These are phyloP conservation scores for Phrynocephalus forsythii DNA, from an alignment of 2,797 vertebrate genomes.

Conservation along the genomic window DNA sequence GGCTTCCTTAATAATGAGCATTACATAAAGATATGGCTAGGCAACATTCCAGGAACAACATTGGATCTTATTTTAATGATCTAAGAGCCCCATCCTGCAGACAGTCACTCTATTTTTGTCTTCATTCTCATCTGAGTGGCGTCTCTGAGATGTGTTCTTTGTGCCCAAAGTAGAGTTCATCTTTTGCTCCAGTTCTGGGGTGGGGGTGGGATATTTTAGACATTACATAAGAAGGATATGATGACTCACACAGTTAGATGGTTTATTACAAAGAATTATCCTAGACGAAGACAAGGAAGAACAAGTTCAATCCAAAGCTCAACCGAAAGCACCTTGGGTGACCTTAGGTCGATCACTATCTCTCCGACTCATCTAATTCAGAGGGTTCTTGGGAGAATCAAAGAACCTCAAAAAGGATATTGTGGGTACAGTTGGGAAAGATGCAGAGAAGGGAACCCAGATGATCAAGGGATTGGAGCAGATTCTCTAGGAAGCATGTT, in stretches of 20 bases:
- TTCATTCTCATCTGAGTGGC: background rate
- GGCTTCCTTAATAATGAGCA: constrained; percentile 45
- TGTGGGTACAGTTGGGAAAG: background rate
- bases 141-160: constrained; percentile 4
- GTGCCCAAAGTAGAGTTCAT: background rate
- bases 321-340: background rate
- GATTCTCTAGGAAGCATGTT: background rate
- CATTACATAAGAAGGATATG: background rate
- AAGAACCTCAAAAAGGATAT: background rate
- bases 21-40: constrained; percentile 40
- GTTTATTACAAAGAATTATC: background rate
- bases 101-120: constrained; percentile 19
- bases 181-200: background rate
- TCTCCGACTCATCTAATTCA: background rate
- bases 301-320: background rate
- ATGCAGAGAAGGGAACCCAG: background rate
- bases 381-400: background rate
- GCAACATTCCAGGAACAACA: constrained; percentile 54
- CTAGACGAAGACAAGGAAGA: background rate
- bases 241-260: background rate
- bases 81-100: constrained; percentile 46
- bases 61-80: constrained; percentile 25
- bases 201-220: background rate
- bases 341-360: background rate
- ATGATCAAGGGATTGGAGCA: background rate